phyloP scores from a whole-genome alignment of 2,113 vertebrate genomes.

The Heloderma charlesbogerti region DNA sequence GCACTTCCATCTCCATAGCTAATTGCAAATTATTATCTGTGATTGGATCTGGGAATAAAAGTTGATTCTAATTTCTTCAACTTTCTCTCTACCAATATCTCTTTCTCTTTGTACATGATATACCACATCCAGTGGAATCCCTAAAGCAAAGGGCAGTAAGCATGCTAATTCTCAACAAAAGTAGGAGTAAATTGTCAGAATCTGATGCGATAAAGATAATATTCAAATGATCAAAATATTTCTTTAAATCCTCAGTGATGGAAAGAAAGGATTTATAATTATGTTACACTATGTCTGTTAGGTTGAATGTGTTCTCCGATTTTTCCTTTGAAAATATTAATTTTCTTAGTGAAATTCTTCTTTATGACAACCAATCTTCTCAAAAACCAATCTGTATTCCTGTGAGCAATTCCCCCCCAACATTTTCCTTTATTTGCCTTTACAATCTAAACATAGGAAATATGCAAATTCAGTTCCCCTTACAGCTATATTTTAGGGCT shows the following conservation, averaged over 20 bases:
- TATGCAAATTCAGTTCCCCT: neutral
- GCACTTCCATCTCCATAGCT: neutral
- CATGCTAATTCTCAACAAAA: neutral
- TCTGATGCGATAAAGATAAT: neutral
- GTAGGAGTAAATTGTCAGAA: neutral
- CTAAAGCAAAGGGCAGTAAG: neutral
- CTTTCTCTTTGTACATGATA: neutral
- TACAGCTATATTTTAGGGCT: too few species aligned
- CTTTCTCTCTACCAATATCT: neutral
- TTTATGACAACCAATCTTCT: neutral
- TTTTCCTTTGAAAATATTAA: neutral
- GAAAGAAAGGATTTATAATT: neutral
- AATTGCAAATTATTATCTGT: neutral
- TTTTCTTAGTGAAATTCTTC: neutral
- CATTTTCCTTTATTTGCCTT: neutral
- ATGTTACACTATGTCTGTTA: neutral
- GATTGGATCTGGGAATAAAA: neutral
- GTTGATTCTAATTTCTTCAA: neutral
- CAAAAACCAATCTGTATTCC: neutral
- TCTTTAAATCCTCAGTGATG: neutral
- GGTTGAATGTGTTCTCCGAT: neutral
- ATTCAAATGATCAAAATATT: neutral
- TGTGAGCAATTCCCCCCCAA: neutral
- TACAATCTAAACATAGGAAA: neutral
- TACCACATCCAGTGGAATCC: neutral